Base-by-base conservation (phyloP, 2,888 invertebrate species). In the Tipula unca region DNA sequence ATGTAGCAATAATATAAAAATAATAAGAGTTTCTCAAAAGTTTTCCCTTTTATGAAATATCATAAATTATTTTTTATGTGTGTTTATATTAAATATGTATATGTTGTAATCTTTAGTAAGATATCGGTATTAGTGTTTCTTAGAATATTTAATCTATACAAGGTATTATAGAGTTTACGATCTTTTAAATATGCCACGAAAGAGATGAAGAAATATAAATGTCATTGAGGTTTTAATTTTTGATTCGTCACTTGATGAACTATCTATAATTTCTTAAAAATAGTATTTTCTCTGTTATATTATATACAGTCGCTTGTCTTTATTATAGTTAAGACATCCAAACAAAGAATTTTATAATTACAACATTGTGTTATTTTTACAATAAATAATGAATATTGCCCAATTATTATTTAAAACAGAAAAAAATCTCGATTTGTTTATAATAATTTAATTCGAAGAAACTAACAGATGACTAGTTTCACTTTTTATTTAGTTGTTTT, bases 401-500 rank as follows among this genome's bases (percentile, higher is more conserved):
- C n/a, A 54, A 54, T 54, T 54, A 17, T 54, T 54, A 54, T 54
- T 54, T 54, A 54, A 48, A 17, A 54, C 48, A 54, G 8, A 1
- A 54, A n/a, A 17, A 69, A 25, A 69, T 8, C 0, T 69, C 20
- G 69, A 69, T 25, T 69, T 69, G 69, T 69, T 69, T 69, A 69
- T 25, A 69, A 25, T 25, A 25, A 69, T 69, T 10, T 25, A 20
- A 69, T 25, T 69, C 25, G 69, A n/a, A 10, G 69, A 69, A 69
- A 69, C 69, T 48, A 69, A 69, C 69, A 69, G 69, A 69, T 69
- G 69, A 69, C 69, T 69, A 69, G 69, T 69, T 69, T 69, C 25
- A 69, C 25, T 69, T 69, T 25, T 54, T 4, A 54, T 54, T 54
- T 17, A 17, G 48, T 54, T 54, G 48, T 17, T 69, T 48, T 69